Evolutionary conservation across 1,140 invertebrate genomes (phyloP), one percentile per base, ranked within the genome.

Genomic region (Hylaeus anthracinus): DNA sequence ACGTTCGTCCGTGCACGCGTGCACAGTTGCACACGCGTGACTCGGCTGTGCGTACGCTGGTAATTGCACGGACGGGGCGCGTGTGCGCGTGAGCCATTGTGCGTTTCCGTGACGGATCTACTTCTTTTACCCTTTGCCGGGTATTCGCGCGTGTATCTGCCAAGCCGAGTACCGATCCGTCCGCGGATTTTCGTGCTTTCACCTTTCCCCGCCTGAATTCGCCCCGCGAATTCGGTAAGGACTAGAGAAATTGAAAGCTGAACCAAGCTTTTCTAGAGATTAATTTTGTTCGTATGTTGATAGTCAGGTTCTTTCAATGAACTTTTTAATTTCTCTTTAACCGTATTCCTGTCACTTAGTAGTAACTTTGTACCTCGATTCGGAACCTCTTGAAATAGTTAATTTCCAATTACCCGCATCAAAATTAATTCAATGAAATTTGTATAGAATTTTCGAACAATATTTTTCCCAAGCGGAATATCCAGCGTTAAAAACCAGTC

Each of bases 81-180:
- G 87, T 88, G 74, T 80, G 79, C 60, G 84, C 77, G 76, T 67
- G 45, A 65, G 70, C 80, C 55, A 86, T 85, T 86, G 82, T 88
- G 79, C 84, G 81, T 88, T 89, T 86, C 85, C 83, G 84, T 66
- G 58, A 60, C 85, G 84, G 84, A 86, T 86, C 83, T 72, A 69
- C 85, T 85, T 72, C 84, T 86, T 86, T 86, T 80, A 86, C 81
- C 73, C 85, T 83, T 83, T 86, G 58, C 51, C 45, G 60, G 58
- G 72, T 86, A 80, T 86, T 69, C 83, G 69, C 71, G 72, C 79
- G 63, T 75, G 26, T 60, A 70, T 61, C 48, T 45, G 75, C 56
- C 60, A 55, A 53, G 53, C n/a, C 51, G 78, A 72, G 61, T 70
- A 72, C 56, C 60, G 58, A 75, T 69, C 53, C 41, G 56, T 53